Evolutionary conservation across 2,113 vertebrate genomes (phyloP).

Genomic region (Strix aluco): DNA sequence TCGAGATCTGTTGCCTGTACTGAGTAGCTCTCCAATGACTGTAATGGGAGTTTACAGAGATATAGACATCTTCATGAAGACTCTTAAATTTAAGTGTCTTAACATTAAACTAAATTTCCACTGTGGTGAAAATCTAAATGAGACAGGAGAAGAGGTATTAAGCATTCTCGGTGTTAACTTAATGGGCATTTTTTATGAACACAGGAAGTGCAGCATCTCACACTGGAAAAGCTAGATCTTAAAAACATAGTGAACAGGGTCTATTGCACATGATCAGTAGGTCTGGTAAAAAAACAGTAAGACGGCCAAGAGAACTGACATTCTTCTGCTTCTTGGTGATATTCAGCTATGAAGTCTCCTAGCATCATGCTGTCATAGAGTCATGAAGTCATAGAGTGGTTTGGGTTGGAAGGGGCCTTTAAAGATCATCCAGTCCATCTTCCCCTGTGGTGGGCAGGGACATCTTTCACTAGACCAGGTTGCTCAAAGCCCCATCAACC

Average conservation of each 20-base stretch:
- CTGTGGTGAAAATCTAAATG: background rate
- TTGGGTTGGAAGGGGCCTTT: background rate
- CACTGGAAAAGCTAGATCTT: background rate
- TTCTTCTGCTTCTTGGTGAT: background rate
- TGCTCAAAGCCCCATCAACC: background rate
- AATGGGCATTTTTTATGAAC: background rate
- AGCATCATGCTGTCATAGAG: background rate
- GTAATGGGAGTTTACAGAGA: background rate
- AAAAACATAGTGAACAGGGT: background rate
- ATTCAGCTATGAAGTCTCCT: background rate
- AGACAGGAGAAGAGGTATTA: background rate
- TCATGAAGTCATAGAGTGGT: background rate
- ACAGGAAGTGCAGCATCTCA: background rate
- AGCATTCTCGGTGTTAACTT: background rate
- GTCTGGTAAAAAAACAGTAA: background rate
- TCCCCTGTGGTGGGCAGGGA: background rate
- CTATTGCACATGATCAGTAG: background rate
- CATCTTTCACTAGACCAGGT: background rate
- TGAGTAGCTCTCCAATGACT: background rate
- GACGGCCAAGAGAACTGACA: accelerated
- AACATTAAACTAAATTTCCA: background rate
- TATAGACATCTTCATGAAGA: background rate
- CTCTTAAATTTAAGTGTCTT: background rate
- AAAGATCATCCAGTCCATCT: background rate
- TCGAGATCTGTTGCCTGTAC: background rate